Evolutionary conservation across 1,140 invertebrate species (phyloP), one percentile per base, ranked within the genome.

Genomic region (Zaprionus tsacasi): DNA sequence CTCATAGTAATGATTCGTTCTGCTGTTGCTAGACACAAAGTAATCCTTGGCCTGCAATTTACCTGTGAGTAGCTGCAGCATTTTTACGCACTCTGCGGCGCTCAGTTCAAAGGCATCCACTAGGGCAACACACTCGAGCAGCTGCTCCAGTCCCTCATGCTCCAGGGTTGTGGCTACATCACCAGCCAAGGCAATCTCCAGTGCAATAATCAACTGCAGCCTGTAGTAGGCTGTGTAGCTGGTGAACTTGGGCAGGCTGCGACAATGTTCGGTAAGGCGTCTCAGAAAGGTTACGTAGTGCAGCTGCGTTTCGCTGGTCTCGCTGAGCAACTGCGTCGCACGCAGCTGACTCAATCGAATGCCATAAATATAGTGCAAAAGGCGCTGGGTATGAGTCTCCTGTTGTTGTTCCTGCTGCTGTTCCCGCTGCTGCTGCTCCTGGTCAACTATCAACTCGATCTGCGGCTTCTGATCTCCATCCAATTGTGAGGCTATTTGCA

Each of bases 291-390:
- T 36, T 0, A 92, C 67, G 56, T 91, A 92, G 15, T 91, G 80
- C 12, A 82, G 27, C 21, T 74, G 63, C 1, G 76, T 55, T 0
- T 70, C 67, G 33, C 71, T 82, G 0, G 77, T 76, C 12, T 76
- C 81, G 40, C 68, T 87, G 11, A 91, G 65, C 30, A 91, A 58
- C 15, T 85, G 75, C 1, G 78, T 90, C 2, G 78, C 70, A 13
- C 78, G 74, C 58, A 92, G 48, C 15, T 79, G 70, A n/a, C 76
- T 76, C 6, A 91, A 58, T 1, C 81, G 77, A 3, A 79, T 79
- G 30, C 45, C 73, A 45, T 73, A 92, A 15, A 93, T 81, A 43
- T 92, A 93, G 66, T 92, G 88, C 30, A 92, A 13, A 12, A 91
- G 48, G 13, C 65, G 70, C 17, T 85, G 59, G 3, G 76, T 61